These are phyloP conservation scores for Deroptyus accipitrinus DNA, from an alignment of 2,113 vertebrate genomes.

Conservation along the genomic window DNA sequence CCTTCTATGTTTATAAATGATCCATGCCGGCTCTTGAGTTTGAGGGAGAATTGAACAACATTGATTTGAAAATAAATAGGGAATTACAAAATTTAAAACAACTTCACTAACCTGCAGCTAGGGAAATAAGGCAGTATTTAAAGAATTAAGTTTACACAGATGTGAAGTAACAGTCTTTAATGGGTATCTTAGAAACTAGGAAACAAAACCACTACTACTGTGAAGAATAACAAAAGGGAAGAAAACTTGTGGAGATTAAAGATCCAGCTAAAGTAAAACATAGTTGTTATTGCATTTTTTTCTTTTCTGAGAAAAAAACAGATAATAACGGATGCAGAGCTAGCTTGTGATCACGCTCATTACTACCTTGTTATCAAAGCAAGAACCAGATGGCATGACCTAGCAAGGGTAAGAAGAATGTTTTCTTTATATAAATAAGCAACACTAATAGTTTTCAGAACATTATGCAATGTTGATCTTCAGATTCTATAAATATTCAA, in stretches of 20 bases:
- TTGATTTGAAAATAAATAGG: slow-evolving; percentile 66
- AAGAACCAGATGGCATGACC: slow-evolving; percentile 79
- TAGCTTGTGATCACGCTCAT: slow-evolving; percentile 82
- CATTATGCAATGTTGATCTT: slow-evolving; percentile 53
- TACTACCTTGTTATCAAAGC: slow-evolving; percentile 80
- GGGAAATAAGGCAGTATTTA: slow-evolving; percentile 59
- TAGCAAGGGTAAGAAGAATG: slow-evolving; percentile 76
- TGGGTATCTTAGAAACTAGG: slow-evolving; percentile 30
- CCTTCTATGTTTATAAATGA: slow-evolving; percentile 16
- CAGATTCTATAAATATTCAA: slow-evolving; percentile 56
- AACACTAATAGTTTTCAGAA: slow-evolving; percentile 52
- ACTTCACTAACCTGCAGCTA: slow-evolving; percentile 22
- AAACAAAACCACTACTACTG: not conserved
- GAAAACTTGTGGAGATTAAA: slow-evolving; percentile 33
- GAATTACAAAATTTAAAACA: slow-evolving; percentile 51
- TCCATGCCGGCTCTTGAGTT: slow-evolving; percentile 27
- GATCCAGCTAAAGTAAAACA: slow-evolving; percentile 5
- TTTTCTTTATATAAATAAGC: slow-evolving; percentile 54
- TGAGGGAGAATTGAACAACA: slow-evolving; percentile 33
- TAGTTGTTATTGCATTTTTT: slow-evolving; percentile 26
- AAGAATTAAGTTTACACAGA: slow-evolving; percentile 60
- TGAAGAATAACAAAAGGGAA: not conserved
- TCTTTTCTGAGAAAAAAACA: slow-evolving; percentile 64
- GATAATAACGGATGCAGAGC: slow-evolving; percentile 67
- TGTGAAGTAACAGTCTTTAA: slow-evolving; percentile 28